These are phyloP conservation scores for Oncorhynchus tshawytscha DNA, from an alignment of 2,113 vertebrate genomes.

Conservation along the genomic window DNA sequence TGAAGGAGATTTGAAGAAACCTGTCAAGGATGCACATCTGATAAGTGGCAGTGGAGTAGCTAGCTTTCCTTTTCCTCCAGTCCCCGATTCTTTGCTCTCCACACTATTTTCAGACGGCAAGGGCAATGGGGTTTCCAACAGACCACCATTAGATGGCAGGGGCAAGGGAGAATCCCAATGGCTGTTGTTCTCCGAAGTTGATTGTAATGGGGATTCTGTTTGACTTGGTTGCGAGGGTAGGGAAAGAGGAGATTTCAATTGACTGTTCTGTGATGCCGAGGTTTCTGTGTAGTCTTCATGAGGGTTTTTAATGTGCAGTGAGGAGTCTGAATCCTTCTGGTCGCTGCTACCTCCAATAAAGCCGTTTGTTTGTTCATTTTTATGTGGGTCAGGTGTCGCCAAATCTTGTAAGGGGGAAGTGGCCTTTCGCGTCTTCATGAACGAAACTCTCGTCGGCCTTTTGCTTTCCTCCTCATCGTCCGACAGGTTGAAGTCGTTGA, in stretches of 20 bases:
- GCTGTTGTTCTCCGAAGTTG: slow-evolving; percentile 45
- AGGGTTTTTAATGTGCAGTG: slow-evolving; percentile 13
- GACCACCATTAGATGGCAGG: slow-evolving; percentile 36
- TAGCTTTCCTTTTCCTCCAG: slow-evolving; percentile 39
- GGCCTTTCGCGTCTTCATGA: slow-evolving; percentile 71
- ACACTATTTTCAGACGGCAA: slow-evolving; percentile 32
- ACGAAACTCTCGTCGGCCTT: slow-evolving; percentile 68
- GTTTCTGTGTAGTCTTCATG: slow-evolving; percentile 15
- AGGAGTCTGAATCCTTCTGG: not conserved
- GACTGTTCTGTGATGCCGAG: slow-evolving; percentile 18
- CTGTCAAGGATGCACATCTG: slow-evolving; percentile 55
- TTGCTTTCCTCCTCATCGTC: slow-evolving; percentile 72
- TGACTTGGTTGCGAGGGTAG: slow-evolving; percentile 24
- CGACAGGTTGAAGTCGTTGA: slow-evolving; percentile 73
- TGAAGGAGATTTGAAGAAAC: slow-evolving; percentile 57
- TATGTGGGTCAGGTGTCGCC: not conserved
- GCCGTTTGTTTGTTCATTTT: slow-evolving; percentile 11
- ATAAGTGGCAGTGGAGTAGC: slow-evolving; percentile 58
- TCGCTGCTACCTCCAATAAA: not conserved
- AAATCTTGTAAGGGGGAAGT: slow-evolving; percentile 13
- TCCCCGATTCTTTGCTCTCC: slow-evolving; percentile 3
- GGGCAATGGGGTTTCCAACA: slow-evolving; percentile 30
- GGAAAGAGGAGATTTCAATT: slow-evolving; percentile 7
- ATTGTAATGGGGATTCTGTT: slow-evolving; percentile 40
- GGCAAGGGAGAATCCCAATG: slow-evolving; percentile 44